Percentiles rank a stretch among this genome's conserved stretches.
phyloP scores from a whole-genome alignment of 2,113 vertebrate species.

The Archilochus colubris region DNA sequence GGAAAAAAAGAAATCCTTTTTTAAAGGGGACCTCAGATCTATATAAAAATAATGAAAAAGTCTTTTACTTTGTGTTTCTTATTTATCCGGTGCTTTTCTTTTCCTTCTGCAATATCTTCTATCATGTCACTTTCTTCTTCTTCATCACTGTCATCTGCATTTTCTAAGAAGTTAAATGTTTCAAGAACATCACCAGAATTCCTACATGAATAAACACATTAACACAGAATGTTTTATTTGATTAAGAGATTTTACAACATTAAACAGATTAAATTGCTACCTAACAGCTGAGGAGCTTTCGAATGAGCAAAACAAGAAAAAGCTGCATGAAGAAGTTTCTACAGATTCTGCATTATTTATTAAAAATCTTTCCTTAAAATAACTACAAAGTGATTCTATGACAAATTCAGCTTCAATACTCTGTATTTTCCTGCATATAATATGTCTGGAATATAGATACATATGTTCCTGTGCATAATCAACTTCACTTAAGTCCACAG shows the following conservation, averaged over 20 bases:
- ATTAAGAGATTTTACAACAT: neutral
- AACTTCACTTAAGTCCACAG: neutral
- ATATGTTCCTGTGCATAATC: neutral
- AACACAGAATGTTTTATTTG: neutral
- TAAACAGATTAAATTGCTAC: neutral
- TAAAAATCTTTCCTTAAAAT: neutral
- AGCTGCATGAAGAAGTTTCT: neutral
- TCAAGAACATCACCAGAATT: slow-evolving; percentile 95
- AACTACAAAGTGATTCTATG: neutral
- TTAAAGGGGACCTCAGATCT: neutral
- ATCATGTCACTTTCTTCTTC: slow-evolving; percentile 96
- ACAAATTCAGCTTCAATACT: neutral
- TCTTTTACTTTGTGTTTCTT: slow-evolving; percentile 91
- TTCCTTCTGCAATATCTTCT: slow-evolving; percentile 90
- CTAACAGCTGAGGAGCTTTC: neutral
- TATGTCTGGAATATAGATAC: neutral
- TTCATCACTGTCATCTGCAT: slow-evolving; percentile 96
- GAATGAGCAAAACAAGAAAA: neutral
- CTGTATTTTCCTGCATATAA: neutral
- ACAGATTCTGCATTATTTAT: neutral
- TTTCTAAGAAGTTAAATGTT: slow-evolving; percentile 99
- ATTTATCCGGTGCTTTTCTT: slow-evolving; percentile 89
- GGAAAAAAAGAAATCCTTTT: neutral
- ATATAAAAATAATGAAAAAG: neutral
- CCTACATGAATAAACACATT: slow-evolving; percentile 73